These are phyloP conservation scores for Oryzaephilus surinamensis DNA, from an alignment of 1,140 invertebrate genomes.

Conservation along the genomic window DNA sequence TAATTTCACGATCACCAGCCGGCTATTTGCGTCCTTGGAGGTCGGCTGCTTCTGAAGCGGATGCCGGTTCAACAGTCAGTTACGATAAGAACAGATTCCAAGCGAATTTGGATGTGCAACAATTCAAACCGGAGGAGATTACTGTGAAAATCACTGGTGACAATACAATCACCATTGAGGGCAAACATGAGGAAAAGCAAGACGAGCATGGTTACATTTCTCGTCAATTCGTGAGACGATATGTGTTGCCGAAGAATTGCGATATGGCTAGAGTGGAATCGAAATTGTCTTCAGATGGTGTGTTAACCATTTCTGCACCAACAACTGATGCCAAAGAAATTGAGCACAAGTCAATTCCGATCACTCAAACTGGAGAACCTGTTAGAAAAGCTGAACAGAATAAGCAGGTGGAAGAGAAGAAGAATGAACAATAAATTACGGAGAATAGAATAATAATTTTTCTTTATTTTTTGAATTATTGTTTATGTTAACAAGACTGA, in stretches of 20 bases:
- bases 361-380: neutral
- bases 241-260: constrained; percentile 46
- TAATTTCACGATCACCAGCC: too few relatives aligned
- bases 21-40: constrained; percentile 33
- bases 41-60: constrained; percentile 22
- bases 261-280: constrained; percentile 45
- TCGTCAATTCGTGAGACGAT: constrained; percentile 3
- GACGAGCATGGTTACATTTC: too few relatives aligned
- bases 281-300: constrained; percentile 49
- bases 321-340: constrained; percentile 18
- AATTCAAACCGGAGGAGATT: constrained; percentile 72
- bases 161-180: too few relatives aligned
- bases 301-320: constrained; percentile 47
- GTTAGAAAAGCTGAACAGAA: too few relatives aligned
- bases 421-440: too few relatives aligned
- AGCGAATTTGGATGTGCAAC: constrained; percentile 56
- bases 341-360: neutral
- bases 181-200: too few relatives aligned
- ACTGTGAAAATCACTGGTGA: constrained; percentile 62
- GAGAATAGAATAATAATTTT: too few relatives aligned
- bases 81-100: constrained; percentile 45
- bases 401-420: too few relatives aligned
- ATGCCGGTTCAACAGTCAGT: constrained; percentile 40
- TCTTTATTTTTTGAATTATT: too few relatives aligned
- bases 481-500: too few relatives aligned